Evolutionary conservation across 2,113 vertebrate genomes (phyloP).

Genomic region (Rana temporaria): DNA sequence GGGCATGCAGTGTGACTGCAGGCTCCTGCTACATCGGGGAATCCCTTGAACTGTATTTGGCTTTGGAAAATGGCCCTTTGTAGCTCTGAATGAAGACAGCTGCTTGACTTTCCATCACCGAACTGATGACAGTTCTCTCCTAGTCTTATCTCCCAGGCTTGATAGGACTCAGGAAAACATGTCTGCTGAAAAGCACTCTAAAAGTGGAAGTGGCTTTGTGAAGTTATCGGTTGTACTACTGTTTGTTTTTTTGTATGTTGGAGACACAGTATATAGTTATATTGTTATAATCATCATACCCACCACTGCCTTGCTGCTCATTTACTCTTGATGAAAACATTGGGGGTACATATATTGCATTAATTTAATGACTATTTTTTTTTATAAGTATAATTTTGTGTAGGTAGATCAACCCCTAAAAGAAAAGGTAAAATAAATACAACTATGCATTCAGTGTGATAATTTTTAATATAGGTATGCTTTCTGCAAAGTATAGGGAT

Average conservation of each 20-base stretch:
- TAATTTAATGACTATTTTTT: too few species aligned
- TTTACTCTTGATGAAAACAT: too few species aligned
- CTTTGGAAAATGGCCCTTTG: conserved; percentile 35
- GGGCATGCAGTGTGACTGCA: conserved; percentile 2
- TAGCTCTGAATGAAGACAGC: conserved; percentile 38
- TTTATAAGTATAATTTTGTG: too few species aligned
- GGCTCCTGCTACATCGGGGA: conserved; percentile 16
- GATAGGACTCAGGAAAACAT: neutral
- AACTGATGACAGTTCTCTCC: conserved; percentile 16
- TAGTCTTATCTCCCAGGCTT: conserved; percentile 16
- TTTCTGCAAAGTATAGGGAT: too few species aligned
- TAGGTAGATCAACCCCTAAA: too few species aligned
- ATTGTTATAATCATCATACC: too few species aligned
- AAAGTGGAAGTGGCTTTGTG: conserved; percentile 10
- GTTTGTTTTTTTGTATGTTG: neutral
- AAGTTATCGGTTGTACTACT: neutral
- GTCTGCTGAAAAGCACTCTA: conserved; percentile 26
- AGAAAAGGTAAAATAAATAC: too few species aligned
- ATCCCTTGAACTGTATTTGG: conserved; percentile 30
- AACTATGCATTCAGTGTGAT: too few species aligned
- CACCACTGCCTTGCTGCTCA: too few species aligned
- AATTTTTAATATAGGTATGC: too few species aligned
- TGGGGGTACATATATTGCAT: too few species aligned
- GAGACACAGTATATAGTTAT: neutral
- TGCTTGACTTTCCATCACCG: conserved; percentile 17